Base-by-base conservation (phyloP, 1,140 invertebrate genomes). In the Drosophila sp. region DNA sequence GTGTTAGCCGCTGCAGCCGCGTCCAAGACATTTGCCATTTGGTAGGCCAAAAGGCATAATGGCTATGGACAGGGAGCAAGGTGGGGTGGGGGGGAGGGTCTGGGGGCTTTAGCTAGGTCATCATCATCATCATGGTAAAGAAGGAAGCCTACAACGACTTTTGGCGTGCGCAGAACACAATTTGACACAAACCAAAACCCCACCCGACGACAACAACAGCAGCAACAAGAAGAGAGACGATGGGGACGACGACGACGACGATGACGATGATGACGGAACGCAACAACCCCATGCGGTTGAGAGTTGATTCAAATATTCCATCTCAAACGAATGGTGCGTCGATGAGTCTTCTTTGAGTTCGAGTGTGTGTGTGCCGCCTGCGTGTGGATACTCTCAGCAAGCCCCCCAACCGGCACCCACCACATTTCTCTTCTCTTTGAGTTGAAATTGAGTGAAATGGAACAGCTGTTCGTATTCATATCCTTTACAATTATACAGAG, bases 21-120 rank as follows among this genome's bases (percentile, higher is more conserved):
- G 54, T 55, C 38, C 60, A 72, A 72, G 33, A 35, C 56, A 68
- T 58, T 72, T 72, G 70, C 66, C 60, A 68, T 68, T 64, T 50
- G 33, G 58, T 27, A 30, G 58, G 40, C 55, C 10, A n/a, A 17
- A 40, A 33, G 38, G 47, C 38, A 27, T 55, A 55, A 17, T 17
- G 41, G 71, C 66, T 58, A 58, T 60, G 54, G 44, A 17, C 63
- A 23, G 17, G 17, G 23, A 27, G 10, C 23, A 0, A 8, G 35
- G 35, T 3, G 35, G 11, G 11, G 1, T 6, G 1, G 30, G 10
- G 11, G 33, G 30, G 1, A 23, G 3, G 33, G 33, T 10, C 25
- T 1, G n/a, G 5, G 10, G 38, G 40, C 60, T 10, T 41, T 44
- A 61, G 60, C 60, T 41, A 38, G 35, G 56, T 58, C 56, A 58